These are phyloP conservation scores for Thrips palmi DNA, from an alignment of 1,140 invertebrate species.

Conservation along the genomic window DNA sequence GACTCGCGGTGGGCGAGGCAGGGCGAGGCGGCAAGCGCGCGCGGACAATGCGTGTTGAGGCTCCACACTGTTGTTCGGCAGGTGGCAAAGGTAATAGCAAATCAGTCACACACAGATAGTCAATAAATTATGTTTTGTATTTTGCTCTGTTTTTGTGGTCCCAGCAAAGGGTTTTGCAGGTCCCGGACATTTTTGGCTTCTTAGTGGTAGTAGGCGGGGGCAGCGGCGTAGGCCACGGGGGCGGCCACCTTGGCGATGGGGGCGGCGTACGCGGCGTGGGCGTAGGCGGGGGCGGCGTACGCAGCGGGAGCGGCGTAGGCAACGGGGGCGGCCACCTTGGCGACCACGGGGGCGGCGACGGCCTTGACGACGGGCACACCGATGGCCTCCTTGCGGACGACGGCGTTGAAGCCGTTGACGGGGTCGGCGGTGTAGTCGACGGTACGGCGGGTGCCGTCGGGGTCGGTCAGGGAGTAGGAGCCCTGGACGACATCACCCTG, in stretches of 20 bases:
- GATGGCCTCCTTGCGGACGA: slow-evolving; percentile 23
- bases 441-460: slow-evolving; percentile 30
- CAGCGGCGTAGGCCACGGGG: slow-evolving; percentile 12
- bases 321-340: slow-evolving; percentile 8
- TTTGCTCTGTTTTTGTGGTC: too few species aligned
- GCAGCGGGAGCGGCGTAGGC: slow-evolving; percentile 4
- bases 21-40: too few species aligned
- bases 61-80: too few species aligned
- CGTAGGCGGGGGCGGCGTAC: too few species aligned
- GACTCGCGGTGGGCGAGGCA: too few species aligned
- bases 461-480: slow-evolving; percentile 26
- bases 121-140: too few species aligned
- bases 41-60: too few species aligned
- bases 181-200: too few species aligned
- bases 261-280: slow-evolving; percentile 17
- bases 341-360: slow-evolving; percentile 19
- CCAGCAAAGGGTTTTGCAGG: too few species aligned
- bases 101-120: too few species aligned
- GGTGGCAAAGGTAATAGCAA: too few species aligned
- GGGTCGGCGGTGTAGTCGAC: slow-evolving; percentile 38
- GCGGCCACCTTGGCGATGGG: slow-evolving; percentile 16
- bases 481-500: slow-evolving; percentile 28
- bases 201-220: too few species aligned
- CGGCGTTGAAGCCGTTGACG: slow-evolving; percentile 39
- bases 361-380: slow-evolving; percentile 14